Base-by-base conservation (phyloP, 2,888 invertebrate genomes). In the Bembecia ichneumoniformis region DNA sequence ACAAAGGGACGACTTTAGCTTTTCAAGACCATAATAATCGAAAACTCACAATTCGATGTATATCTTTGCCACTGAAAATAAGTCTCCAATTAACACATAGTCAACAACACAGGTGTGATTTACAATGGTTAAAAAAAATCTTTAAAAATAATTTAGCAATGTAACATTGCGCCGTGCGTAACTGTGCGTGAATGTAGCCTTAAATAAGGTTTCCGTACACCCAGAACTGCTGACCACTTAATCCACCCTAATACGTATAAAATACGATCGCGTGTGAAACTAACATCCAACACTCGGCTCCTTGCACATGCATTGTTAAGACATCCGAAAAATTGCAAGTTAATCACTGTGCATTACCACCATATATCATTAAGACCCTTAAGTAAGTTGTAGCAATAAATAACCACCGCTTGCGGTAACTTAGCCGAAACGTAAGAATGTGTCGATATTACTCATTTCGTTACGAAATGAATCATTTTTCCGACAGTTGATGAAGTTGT, bases 231-330 rank as follows among this genome's bases (percentile, higher is more conserved):
- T 59, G 62, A 77, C 68, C 70, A 69, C 78, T 80, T 71, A 76
- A 82, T 79, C 65, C 69, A 57, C 52, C 58, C 53, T 49, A 55
- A 43, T n/a, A n/a, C n/a, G n/a, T n/a, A n/a, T 66, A 60, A 61
- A 28, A 62, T 72, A 78, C 70, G 74, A 63, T 84, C 78, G 84
- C 84, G 83, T 86, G 86, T 56, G 66, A 66, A 56, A 58, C 49
- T 49, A 54, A 70, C 69, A 77, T 83, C 60, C 75, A 51, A 53
- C 66, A 56, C 55, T 36, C 28, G 28, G 28, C 9, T 40, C 7
- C 60, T 53, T 76, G 77, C 76, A 79, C 73, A 74, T 79, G 76
- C 74, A 64, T 61, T 52, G 57, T 7, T 58, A 69, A 74, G 72
- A 69, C 64, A 64, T 66, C 17, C 34, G 44, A 62, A 65, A 68